Evolutionary conservation across 2,888 invertebrate genomes (phyloP).

Genomic region (Ichneumoninae sp.): DNA sequence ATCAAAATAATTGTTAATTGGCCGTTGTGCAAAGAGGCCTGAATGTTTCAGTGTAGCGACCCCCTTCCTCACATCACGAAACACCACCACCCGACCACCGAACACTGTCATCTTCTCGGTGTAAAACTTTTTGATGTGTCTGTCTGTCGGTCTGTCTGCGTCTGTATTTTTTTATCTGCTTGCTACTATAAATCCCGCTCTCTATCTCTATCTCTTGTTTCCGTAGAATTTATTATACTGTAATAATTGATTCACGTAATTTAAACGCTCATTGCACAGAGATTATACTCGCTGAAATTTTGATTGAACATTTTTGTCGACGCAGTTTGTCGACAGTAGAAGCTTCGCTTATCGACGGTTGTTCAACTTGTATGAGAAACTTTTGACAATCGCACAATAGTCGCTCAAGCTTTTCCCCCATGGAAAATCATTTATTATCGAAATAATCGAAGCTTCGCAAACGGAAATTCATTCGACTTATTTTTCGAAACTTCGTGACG

Average conservation of each 20-base stretch:
- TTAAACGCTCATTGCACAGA: conserved; percentile 57
- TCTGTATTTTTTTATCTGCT: conserved; percentile 69
- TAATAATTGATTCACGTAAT: conserved; percentile 24
- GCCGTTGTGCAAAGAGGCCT: conserved; percentile 80
- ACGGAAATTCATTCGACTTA: not conserved
- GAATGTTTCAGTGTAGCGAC: conserved; percentile 83
- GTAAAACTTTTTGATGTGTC: conserved; percentile 78
- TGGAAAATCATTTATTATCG: conserved; percentile 13
- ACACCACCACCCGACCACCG: conserved; percentile 81
- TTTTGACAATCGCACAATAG: conserved; percentile 17
- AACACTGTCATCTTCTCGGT: conserved; percentile 82
- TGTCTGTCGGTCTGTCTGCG: conserved; percentile 77
- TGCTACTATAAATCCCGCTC: conserved; percentile 52
- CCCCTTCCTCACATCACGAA: conserved; percentile 82
- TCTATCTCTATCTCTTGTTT: conserved; percentile 30
- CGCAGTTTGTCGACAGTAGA: conserved; percentile 25
- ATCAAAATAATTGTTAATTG: conserved; percentile 77
- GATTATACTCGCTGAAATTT: conserved; percentile 30
- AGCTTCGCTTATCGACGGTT: conserved; percentile 25
- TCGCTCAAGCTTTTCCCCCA: conserved; percentile 7
- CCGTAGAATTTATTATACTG: conserved; percentile 49
- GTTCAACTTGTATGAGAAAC: not conserved
- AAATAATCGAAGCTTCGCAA: not conserved
- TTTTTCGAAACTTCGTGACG: not conserved
- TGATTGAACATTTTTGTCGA: conserved; percentile 3